Base-by-base conservation (phyloP, 1,140 invertebrate genomes). In the Trachelipus rathkii region DNA sequence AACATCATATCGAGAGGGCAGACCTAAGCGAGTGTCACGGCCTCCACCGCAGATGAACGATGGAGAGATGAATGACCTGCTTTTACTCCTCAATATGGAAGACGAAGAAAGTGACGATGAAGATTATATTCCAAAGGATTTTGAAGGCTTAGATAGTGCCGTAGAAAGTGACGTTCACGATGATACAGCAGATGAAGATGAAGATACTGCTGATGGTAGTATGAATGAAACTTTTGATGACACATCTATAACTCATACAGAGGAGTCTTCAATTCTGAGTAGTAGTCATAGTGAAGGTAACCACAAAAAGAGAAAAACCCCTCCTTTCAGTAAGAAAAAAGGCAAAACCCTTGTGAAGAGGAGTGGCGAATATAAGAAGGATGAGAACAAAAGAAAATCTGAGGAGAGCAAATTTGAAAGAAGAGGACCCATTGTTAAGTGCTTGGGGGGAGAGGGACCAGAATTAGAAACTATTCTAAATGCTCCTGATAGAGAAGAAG, bases 91-190 rank as follows among this genome's bases (percentile, higher is more conserved):
- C n/a, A 78, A 81, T 21, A 77, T 81, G 80, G 80, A 81, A 24
- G 80, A 81, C 46, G 80, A 81, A 71, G 80, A 81, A 46, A 81
- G 80, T 77, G 80, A 81, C 44, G 80, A 81, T 77, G 80, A 81
- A 74, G 80, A 81, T 71, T 81, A 81, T 66, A 76, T 81, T 44
- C 80, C 80, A 33, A 80, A 80, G 70, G 79, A 78, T 24, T 19
- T 75, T 13, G 73, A 78, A 19, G 73, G 53, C 43, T 71, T 75
- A 24, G 77, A 78, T 44, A 78, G 77, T 45, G 45, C 71, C 21
- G 71, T 73, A 21, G 79, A 80, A 44, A 80, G 73, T 70, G 76
- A 80, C 44, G 79, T 73, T 21, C 74, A 76, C 24, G 67, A 21
- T n/a, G n/a, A n/a, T 44, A 73, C 67, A 68, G 69, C 44, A 44